Percentiles rank a stretch among this genome's conserved stretches.
Conservation (phyloP, 2,888 invertebrate species). For the Ormyrus pomaceus region DNA sequence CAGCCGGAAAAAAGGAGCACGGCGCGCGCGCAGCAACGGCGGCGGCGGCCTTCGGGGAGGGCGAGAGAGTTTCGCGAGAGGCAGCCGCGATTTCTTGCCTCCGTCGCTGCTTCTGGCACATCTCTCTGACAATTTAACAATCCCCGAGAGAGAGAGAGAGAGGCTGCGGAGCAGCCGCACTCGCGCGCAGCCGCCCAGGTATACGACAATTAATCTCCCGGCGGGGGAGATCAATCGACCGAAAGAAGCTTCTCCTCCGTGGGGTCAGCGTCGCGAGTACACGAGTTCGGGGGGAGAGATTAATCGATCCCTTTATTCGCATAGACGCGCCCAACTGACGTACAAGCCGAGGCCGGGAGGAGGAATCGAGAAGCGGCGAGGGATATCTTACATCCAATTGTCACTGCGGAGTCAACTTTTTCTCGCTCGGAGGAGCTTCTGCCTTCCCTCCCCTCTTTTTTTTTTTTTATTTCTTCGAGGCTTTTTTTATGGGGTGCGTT, state of each 20-base stretch:
- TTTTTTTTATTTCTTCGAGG: neutral
- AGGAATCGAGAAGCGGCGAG: constrained; percentile 1
- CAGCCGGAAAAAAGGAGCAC: neutral
- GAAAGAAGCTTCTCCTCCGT: constrained; percentile 45
- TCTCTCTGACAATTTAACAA: constrained; percentile 35
- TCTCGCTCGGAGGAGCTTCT: neutral
- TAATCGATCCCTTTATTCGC: constrained; percentile 52
- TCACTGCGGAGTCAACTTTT: neutral
- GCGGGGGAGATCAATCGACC: constrained; percentile 50
- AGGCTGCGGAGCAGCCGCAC: constrained; percentile 2
- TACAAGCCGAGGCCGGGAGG: neutral
- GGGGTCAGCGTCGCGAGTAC: constrained; percentile 1
- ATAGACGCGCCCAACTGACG: constrained; percentile 23
- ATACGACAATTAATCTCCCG: constrained; percentile 55
- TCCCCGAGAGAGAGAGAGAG: neutral
- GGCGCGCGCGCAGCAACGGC: no score
- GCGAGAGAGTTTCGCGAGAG: neutral
- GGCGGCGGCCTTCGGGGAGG: no score
- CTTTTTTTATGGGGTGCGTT: no score
- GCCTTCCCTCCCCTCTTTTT: no score
- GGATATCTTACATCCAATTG: constrained; percentile 25
- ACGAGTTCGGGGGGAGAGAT: constrained; percentile 44
- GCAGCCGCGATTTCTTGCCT: constrained; percentile 18
- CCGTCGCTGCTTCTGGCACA: constrained; percentile 12
- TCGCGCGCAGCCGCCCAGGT: constrained; percentile 7